A percentile compares a stretch with the other conserved stretches of the same genome.
phyloP scores from a whole-genome alignment of 1,140 invertebrate species.

The Elysia chlorotica region DNA sequence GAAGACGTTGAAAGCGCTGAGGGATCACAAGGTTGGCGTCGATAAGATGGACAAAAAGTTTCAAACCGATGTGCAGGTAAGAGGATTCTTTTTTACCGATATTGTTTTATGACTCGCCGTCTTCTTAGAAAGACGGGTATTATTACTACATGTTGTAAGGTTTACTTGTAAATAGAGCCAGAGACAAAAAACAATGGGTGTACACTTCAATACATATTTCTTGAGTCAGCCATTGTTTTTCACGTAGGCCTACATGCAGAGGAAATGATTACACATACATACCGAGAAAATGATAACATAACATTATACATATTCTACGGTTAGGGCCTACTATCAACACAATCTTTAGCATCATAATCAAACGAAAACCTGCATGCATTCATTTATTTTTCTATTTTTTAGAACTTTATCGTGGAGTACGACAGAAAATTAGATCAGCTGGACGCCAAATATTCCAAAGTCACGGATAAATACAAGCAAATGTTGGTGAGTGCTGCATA shows the following conservation, averaged over 20 bases:
- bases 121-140: too few relatives aligned
- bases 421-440: constrained; percentile 6
- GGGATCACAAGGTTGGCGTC: neutral
- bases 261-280: neutral
- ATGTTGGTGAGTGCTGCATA: constrained; percentile 15
- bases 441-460: constrained; percentile 4
- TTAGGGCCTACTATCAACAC: too few relatives aligned
- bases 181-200: neutral
- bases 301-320: too few relatives aligned
- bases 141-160: too few relatives aligned
- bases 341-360: too few relatives aligned
- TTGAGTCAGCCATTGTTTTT: neutral
- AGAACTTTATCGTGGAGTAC: constrained; percentile 12
- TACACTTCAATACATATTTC: neutral
- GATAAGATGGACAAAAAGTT: constrained; percentile 30
- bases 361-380: too few relatives aligned
- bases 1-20: constrained; percentile 29
- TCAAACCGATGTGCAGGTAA: constrained; percentile 36
- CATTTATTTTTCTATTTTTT: neutral
- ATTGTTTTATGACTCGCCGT: neutral
- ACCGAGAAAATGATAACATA: too few relatives aligned
- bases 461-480: constrained; percentile 16
- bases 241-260: neutral
- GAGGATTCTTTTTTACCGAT: neutral
- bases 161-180: neutral